phyloP scores from a whole-genome alignment of 30 jellyfish, hydroid and myxozoan genomes.

The Rhopilema esculentum region DNA sequence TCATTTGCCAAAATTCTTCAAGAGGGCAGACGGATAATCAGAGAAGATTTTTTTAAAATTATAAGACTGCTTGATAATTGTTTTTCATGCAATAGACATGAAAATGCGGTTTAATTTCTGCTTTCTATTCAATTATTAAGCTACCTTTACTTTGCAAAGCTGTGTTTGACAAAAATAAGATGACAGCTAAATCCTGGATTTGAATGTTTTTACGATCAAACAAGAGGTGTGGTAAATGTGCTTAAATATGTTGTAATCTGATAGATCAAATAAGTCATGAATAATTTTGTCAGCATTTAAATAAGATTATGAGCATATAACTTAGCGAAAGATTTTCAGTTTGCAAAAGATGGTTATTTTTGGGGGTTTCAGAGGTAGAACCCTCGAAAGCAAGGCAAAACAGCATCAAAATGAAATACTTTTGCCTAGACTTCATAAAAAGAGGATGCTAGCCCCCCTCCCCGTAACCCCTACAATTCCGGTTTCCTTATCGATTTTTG shows the following conservation, averaged over 20 bases:
- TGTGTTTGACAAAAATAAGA: neutral
- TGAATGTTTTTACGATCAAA: neutral
- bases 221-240: neutral
- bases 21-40: too few relatives aligned
- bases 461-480: too few relatives aligned
- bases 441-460: too few relatives aligned
- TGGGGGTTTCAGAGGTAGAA: neutral
- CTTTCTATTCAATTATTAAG: neutral
- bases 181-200: neutral
- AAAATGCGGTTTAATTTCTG: neutral
- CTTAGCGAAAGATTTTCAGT: too few relatives aligned
- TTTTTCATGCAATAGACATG: neutral
- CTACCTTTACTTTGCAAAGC: neutral
- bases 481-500: too few relatives aligned
- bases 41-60: neutral
- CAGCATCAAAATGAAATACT: too few relatives aligned
- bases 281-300: neutral
- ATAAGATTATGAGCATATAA: too few relatives aligned
- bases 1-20: too few relatives aligned
- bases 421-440: too few relatives aligned
- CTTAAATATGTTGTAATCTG: too few relatives aligned
- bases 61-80: neutral
- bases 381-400: too few relatives aligned
- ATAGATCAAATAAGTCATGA: neutral
- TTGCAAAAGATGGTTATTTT: neutral